Base-by-base conservation (phyloP, 1,140 invertebrate genomes). In the Plutomurus gul region DNA sequence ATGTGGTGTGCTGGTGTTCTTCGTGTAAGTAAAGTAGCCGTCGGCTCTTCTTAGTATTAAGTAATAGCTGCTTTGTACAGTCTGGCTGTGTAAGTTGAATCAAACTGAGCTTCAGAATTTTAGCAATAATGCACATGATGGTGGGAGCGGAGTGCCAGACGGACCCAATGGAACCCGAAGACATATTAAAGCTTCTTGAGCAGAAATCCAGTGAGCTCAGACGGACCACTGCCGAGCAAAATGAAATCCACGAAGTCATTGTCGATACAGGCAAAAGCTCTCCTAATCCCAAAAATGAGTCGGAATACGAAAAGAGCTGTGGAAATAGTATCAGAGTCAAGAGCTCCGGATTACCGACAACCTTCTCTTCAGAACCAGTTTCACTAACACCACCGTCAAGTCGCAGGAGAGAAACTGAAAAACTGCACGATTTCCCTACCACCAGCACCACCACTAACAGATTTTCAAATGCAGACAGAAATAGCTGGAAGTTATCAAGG, bases 61-160 rank as follows among this genome's bases (percentile, higher is more conserved):
- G 11, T 56, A 56, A 33, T 65, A 27, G 27, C n/a, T 51, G 10
- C 47, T n/a, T n/a, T n/a, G n/a, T n/a, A n/a, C n/a, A n/a, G n/a
- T n/a, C n/a, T n/a, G n/a, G n/a, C 47, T 51, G 13, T 6, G 37
- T 39, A 51, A 22, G 47, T 51, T 51, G 25, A 51, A 51, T 51
- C 47, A 51, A 51, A 13, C 18, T n/a, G 37, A 13, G 37, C 13
- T 22, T 51, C 43, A 47, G n/a, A 25, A 25, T 56, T 65, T 65
- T 1, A 65, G 56, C 56, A 65, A 65, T 65, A 72, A 72, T 72
- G 73, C 25, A 40, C 73, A 77, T 36, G 37, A 51, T 73, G 77
- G 77, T 49, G n/a, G n/a, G n/a, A 33, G 77, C 43, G 5, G 65
- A 16, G 37, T 73, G 22, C 16, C 77, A 78, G 65, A 78, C 77